These are phyloP conservation scores for Artibeus lituratus DNA, from an alignment of 2,797 vertebrate genomes.

Conservation along the genomic window DNA sequence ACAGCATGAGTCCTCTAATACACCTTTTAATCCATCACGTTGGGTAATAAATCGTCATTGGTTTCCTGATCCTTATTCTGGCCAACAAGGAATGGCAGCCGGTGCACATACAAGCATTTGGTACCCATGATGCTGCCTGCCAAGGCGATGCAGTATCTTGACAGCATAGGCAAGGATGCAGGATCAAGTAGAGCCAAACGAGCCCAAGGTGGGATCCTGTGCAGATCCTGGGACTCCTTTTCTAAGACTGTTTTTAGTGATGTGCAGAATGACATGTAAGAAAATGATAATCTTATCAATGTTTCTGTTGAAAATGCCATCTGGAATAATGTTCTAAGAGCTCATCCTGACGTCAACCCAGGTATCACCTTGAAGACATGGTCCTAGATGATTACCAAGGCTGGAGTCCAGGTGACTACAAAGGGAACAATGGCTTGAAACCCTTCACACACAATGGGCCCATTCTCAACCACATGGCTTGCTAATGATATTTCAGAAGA, in stretches of 20 bases:
- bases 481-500: background rate
- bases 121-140: conserved; percentile 2
- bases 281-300: background rate
- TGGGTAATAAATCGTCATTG: conserved; percentile 59
- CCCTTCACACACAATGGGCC: too few species aligned
- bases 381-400: background rate
- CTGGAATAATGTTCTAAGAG: background rate
- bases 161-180: background rate
- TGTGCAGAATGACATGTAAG: background rate
- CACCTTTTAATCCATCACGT: conserved; percentile 55
- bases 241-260: background rate
- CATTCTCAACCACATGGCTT: background rate
- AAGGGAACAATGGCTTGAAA: background rate
- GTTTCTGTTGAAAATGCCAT: background rate
- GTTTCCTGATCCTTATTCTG: conserved; percentile 17
- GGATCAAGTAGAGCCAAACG: background rate
- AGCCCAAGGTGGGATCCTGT: background rate
- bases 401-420: background rate
- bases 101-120: background rate
- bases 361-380: background rate
- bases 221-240: background rate
- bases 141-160: fast-evolving
- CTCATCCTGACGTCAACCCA: background rate
- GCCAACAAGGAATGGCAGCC: background rate
- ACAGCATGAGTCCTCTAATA: background rate